Percentiles rank a stretch among this genome's conserved stretches.
phyloP scores from a whole-genome alignment of 1,140 invertebrate genomes.

The Copidosoma floridanum region DNA sequence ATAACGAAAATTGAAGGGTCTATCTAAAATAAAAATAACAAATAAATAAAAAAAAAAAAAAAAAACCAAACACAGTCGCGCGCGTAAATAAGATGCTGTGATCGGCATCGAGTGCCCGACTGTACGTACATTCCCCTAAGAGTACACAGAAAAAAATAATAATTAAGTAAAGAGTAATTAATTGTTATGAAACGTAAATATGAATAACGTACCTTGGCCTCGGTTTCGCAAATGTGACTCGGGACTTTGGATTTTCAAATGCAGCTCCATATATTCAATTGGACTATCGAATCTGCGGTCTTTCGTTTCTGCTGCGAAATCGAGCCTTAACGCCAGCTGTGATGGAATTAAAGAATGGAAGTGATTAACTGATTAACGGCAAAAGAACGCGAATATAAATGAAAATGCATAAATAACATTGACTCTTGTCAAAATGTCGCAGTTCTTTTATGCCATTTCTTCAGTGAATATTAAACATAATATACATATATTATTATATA shows the following conservation, averaged over 20 bases:
- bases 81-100: too few relatives aligned
- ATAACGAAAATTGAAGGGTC: background rate
- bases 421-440: background rate
- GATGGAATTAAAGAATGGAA: slow-evolving; percentile 42
- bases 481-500: slow-evolving; percentile 1
- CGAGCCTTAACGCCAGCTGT: slow-evolving; percentile 46
- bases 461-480: background rate
- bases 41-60: too few relatives aligned
- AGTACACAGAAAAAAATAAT: background rate
- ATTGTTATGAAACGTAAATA: slow-evolving; percentile 1
- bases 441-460: slow-evolving; percentile 9
- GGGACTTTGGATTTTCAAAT: too few relatives aligned
- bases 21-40: background rate
- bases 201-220: slow-evolving; percentile 20
- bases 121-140: slow-evolving; percentile 20
- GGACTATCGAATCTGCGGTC: too few relatives aligned
- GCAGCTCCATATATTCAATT: too few relatives aligned
- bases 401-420: background rate
- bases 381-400: slow-evolving; percentile 20
- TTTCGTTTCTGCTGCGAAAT: too few relatives aligned
- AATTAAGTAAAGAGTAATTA: background rate
- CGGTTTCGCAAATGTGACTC: too few relatives aligned
- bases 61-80: background rate
- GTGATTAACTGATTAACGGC: slow-evolving; percentile 23
- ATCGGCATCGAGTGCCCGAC: too few relatives aligned